Percentiles rank a stretch among this genome's conserved stretches.
Evolutionary conservation across 30 jellyfish, hydroid and myxozoan species (phyloP).

Genomic region (Pseudorhiza aurosa): DNA sequence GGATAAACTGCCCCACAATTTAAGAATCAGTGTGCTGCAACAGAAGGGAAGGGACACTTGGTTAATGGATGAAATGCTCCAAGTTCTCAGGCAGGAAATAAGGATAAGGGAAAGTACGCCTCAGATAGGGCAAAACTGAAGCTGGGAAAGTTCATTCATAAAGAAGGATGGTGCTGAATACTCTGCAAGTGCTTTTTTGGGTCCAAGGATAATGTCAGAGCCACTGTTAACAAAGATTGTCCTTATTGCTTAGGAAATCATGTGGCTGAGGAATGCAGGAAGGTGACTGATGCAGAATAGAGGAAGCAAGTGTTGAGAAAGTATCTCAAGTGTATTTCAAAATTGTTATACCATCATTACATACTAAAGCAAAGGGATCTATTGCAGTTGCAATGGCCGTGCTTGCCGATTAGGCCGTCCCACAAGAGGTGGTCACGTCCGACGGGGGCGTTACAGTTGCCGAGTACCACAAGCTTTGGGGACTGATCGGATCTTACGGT

Average conservation of each 20-base stretch:
- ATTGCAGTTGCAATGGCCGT: slow-evolving; percentile 24
- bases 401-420: too few relatives aligned
- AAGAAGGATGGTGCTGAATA: neutral
- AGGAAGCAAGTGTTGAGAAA: neutral
- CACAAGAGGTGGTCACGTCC: too few relatives aligned
- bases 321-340: slow-evolving; percentile 14
- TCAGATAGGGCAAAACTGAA: too few relatives aligned
- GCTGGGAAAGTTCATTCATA: neutral
- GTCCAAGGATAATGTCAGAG: neutral
- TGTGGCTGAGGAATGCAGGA: slow-evolving; percentile 12
- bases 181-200: too few relatives aligned
- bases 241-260: too few relatives aligned
- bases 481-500: too few relatives aligned
- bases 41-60: slow-evolving; percentile 3
- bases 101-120: slow-evolving; percentile 19
- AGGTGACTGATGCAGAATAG: slow-evolving; percentile 8
- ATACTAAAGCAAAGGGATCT: slow-evolving; percentile 1
- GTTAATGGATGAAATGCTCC: too few relatives aligned
- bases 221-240: slow-evolving; percentile 25
- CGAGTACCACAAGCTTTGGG: slow-evolving; percentile 28
- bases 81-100: slow-evolving; percentile 15
- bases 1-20: slow-evolving; percentile 18
- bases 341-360: slow-evolving; percentile 3
- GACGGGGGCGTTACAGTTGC: neutral
- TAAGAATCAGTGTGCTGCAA: slow-evolving; percentile 21